Percentiles rank a stretch among this genome's conserved stretches.
These are phyloP conservation scores for Pseudanteris insignis DNA, from an alignment of 2,888 invertebrate genomes.

Conservation along the genomic window DNA sequence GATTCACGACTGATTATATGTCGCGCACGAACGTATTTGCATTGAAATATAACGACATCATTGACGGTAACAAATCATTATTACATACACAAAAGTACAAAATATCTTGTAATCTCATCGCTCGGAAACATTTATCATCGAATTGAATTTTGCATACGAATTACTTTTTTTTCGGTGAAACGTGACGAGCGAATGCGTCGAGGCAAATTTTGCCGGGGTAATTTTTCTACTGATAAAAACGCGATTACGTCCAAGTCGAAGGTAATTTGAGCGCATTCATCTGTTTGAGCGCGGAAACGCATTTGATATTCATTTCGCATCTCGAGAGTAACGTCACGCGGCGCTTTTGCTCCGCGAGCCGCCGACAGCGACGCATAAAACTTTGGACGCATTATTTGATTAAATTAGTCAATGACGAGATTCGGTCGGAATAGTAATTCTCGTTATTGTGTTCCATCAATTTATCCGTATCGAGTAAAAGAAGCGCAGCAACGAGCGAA, in stretches of 20 bases:
- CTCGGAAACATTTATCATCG: slow-evolving; percentile 6
- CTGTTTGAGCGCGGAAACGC: slow-evolving; percentile 13
- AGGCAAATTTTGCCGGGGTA: neutral
- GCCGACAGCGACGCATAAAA: slow-evolving; percentile 15
- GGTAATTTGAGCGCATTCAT: slow-evolving; percentile 14
- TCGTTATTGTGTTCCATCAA: slow-evolving; percentile 39
- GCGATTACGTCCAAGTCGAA: slow-evolving; percentile 14
- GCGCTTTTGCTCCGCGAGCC: neutral
- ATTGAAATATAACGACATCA: too few relatives aligned
- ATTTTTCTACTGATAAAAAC: slow-evolving; percentile 13
- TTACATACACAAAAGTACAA: too few relatives aligned
- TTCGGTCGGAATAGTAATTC: slow-evolving; percentile 35
- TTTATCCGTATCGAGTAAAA: slow-evolving; percentile 34
- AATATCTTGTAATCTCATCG: too few relatives aligned
- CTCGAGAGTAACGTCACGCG: slow-evolving; percentile 18
- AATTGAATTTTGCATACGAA: slow-evolving; percentile 6
- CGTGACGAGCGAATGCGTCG: neutral
- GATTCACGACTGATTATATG: too few relatives aligned
- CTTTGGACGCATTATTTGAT: slow-evolving; percentile 30
- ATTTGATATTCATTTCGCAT: slow-evolving; percentile 24
- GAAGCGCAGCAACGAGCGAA: slow-evolving; percentile 10
- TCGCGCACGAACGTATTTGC: too few relatives aligned
- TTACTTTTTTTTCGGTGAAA: neutral
- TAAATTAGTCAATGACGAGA: slow-evolving; percentile 26
- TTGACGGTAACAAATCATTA: too few relatives aligned